A percentile compares a stretch with the other conserved stretches of the same genome.
These are phyloP conservation scores for Dermatemys mawii DNA, from an alignment of 2,113 vertebrate species.

Conservation along the genomic window DNA sequence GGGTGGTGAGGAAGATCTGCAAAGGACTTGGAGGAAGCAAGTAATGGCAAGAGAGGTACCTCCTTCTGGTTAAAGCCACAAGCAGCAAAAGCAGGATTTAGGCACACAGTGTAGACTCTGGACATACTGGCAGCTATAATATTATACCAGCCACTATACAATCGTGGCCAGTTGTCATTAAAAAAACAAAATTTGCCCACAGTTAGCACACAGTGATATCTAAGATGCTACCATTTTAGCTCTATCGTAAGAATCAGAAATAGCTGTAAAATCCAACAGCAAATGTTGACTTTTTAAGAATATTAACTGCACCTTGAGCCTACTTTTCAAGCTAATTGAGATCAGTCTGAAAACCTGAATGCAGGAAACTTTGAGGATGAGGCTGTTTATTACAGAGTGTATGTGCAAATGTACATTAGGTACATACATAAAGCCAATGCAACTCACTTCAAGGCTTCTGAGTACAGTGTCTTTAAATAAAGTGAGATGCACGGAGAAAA, in stretches of 20 bases:
- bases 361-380: not conserved
- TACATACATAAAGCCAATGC: not conserved
- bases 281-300: not conserved
- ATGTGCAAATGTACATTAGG: not conserved
- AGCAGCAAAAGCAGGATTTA: not conserved
- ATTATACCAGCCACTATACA: not conserved
- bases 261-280: not conserved
- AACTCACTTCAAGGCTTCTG: not conserved
- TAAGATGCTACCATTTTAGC: not conserved
- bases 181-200: not conserved
- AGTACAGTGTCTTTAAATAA: not conserved
- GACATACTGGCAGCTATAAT: not conserved
- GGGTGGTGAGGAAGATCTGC: rapidly evolving
- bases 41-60: not conserved
- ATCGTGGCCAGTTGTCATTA: not conserved
- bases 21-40: not conserved
- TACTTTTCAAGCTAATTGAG: not conserved
- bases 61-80: not conserved
- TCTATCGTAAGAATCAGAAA: not conserved
- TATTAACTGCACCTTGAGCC: not conserved
- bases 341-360: not conserved
- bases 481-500: not conserved
- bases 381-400: rapidly evolving
- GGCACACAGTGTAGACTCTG: not conserved
- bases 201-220: not conserved